phyloP scores from a whole-genome alignment of 2,797 vertebrate genomes.

The Lateolabrax maculatus region DNA sequence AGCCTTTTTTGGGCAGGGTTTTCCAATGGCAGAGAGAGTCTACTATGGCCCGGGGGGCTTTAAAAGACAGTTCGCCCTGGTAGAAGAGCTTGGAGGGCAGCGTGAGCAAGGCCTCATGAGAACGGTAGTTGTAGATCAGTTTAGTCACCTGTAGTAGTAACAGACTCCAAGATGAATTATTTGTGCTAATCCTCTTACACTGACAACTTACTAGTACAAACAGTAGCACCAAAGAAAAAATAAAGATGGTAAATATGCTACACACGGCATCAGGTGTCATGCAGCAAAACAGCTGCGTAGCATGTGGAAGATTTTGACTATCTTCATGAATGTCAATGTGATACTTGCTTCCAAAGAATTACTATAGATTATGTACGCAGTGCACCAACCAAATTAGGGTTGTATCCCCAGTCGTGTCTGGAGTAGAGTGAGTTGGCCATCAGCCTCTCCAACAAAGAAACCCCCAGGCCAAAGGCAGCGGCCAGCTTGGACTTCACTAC shows the following conservation, averaged over 20 bases:
- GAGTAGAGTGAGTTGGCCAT: conserved; percentile 88
- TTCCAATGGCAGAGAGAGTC: conserved; percentile 91
- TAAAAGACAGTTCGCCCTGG: conserved; percentile 88
- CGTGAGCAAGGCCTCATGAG: conserved; percentile 89
- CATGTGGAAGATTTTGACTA: neutral
- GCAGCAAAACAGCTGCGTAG: neutral
- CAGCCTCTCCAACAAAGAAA: conserved; percentile 93
- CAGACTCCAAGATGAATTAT: neutral
- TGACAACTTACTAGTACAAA: neutral
- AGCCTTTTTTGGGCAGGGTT: conserved; percentile 90
- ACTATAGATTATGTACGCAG: neutral
- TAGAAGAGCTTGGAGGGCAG: conserved; percentile 96
- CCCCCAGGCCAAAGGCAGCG: conserved; percentile 87
- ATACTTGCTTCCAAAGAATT: neutral
- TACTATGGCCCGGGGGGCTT: conserved; percentile 84
- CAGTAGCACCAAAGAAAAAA: neutral
- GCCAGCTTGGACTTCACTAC: conserved; percentile 92
- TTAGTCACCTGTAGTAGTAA: conserved; percentile 90
- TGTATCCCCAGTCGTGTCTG: conserved; percentile 90
- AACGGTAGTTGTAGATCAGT: conserved; percentile 95
- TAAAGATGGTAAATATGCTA: neutral
- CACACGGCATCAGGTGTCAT: neutral
- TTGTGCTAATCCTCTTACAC: neutral
- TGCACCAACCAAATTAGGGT: conserved; percentile 91
- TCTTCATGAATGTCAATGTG: neutral